Evolutionary conservation across 2,888 invertebrate species (phyloP).

Genomic region (Polyploca ridens): DNA sequence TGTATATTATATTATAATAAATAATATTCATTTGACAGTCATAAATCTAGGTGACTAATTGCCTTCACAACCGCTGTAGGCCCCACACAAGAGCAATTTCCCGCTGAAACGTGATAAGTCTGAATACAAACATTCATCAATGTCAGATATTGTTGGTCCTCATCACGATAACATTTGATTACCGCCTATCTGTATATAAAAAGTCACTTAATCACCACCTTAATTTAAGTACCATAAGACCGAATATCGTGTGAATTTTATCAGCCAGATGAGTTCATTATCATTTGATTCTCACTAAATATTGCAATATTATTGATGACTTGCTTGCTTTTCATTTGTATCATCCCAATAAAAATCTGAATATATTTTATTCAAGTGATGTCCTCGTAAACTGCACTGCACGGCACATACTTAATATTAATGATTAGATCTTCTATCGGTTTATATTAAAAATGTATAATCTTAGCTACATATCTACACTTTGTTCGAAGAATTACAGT

Average conservation of each 20-base stretch:
- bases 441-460: no score
- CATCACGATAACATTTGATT: neutral
- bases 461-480: no score
- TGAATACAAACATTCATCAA: slow-evolving; percentile 33
- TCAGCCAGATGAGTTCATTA: neutral
- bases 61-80: neutral
- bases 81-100: slow-evolving; percentile 5
- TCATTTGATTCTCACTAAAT: neutral
- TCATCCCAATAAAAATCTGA: neutral
- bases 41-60: slow-evolving; percentile 10
- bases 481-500: no score
- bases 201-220: neutral
- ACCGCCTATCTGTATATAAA: neutral
- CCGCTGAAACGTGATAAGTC: slow-evolving; percentile 19
- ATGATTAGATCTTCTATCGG: no score
- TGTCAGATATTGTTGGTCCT: slow-evolving; percentile 22
- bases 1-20: slow-evolving; percentile 21
- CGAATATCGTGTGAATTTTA: neutral
- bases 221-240: neutral
- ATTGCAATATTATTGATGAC: neutral
- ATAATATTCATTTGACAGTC: slow-evolving; percentile 16
- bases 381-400: no score
- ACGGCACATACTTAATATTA: no score
- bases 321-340: neutral
- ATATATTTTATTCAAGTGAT: neutral